Evolutionary conservation across 2,797 vertebrate species (phyloP).

Genomic region (Emys orbicularis): DNA sequence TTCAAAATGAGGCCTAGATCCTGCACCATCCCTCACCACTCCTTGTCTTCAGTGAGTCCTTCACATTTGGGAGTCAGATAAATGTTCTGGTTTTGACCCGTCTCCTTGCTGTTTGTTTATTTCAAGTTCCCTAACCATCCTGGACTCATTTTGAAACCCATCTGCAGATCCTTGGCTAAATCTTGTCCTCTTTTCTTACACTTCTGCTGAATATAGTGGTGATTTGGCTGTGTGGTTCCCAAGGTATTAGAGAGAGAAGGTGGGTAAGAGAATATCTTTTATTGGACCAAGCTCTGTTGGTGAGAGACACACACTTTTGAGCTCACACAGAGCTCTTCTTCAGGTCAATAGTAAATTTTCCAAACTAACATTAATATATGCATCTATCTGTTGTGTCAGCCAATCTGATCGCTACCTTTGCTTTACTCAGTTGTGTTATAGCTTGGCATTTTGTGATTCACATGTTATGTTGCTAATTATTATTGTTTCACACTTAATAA

Average conservation of each 20-base stretch:
- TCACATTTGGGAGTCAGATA: neutral
- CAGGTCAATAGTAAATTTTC: neutral
- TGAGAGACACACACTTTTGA: neutral
- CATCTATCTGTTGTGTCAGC: neutral
- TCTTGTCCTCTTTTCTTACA: neutral
- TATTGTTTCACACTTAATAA: conserved; percentile 72
- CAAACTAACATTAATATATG: neutral
- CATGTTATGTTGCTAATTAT: conserved; percentile 64
- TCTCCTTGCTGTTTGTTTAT: neutral
- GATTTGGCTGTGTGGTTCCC: neutral
- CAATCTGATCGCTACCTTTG: conserved; percentile 59
- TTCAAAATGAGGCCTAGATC: neutral
- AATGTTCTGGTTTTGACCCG: neutral
- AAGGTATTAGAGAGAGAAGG: neutral
- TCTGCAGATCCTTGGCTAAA: neutral
- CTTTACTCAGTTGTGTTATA: conserved; percentile 47
- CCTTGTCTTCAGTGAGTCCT: neutral
- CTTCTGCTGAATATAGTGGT: neutral
- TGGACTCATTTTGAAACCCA: neutral
- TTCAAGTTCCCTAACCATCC: accelerated
- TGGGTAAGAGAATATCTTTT: neutral
- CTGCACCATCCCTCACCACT: neutral
- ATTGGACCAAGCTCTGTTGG: neutral
- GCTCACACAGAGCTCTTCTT: neutral
- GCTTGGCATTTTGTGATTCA: conserved; percentile 35